Percentiles rank a stretch among this genome's conserved stretches.
Evolutionary conservation across 1,140 invertebrate genomes (phyloP).

Genomic region (Ctenoplectra terminalis): DNA sequence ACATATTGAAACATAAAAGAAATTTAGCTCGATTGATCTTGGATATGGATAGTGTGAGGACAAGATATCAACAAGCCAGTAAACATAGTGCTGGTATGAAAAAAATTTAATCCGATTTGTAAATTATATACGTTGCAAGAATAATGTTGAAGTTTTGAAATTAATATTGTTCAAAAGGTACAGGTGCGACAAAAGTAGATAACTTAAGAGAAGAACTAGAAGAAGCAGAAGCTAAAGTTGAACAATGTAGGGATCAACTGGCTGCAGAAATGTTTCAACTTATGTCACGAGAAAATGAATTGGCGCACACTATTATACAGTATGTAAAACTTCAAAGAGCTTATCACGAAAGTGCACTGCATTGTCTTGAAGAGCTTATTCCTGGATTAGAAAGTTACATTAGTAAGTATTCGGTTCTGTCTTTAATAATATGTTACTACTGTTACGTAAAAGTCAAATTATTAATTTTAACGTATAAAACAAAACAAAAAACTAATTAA

Average conservation of each 20-base stretch:
- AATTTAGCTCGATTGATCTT: slow-evolving; percentile 92
- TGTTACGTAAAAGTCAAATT: not conserved
- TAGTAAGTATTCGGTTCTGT: slow-evolving; percentile 83
- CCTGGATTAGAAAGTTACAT: slow-evolving; percentile 91
- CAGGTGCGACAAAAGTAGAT: slow-evolving; percentile 84
- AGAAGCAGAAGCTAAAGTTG: slow-evolving; percentile 93
- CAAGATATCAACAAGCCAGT: slow-evolving; percentile 87
- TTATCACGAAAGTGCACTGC: slow-evolving; percentile 91
- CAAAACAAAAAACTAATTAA: not conserved
- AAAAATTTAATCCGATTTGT: not conserved
- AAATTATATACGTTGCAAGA: not conserved
- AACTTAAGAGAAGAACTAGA: slow-evolving; percentile 92
- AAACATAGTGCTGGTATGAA: slow-evolving; percentile 80
- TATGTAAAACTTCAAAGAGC: slow-evolving; percentile 92
- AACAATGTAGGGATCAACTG: slow-evolving; percentile 92
- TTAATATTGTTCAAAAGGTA: slow-evolving; percentile 70
- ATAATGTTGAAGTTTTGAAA: not conserved
- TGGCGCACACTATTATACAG: slow-evolving; percentile 91
- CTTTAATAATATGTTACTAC: not conserved
- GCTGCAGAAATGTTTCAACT: slow-evolving; percentile 96
- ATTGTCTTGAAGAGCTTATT: slow-evolving; percentile 89
- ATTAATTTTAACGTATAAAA: not conserved
- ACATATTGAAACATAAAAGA: slow-evolving; percentile 93
- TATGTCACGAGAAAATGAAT: slow-evolving; percentile 93
- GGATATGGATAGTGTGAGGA: slow-evolving; percentile 94